These are phyloP conservation scores for Gymnoscopelus braueri DNA, from an alignment of 2,797 vertebrate species.

Conservation along the genomic window DNA sequence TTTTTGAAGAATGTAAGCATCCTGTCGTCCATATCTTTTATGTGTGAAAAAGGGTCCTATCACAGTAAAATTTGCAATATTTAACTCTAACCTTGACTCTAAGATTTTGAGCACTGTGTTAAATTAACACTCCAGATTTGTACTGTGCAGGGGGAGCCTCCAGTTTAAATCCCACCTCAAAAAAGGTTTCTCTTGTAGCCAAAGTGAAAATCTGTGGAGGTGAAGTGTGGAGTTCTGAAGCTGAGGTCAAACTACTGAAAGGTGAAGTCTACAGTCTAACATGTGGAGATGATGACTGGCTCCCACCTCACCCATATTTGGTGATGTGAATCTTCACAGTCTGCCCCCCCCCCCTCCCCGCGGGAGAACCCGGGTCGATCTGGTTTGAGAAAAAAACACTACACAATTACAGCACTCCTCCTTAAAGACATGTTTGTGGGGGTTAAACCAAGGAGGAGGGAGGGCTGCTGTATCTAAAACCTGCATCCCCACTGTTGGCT, in stretches of 20 bases:
- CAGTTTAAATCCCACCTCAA: neutral
- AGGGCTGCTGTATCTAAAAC: slow-evolving; percentile 22
- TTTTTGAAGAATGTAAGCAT: too few relatives aligned
- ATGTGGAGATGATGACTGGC: slow-evolving; percentile 38
- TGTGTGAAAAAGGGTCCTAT: too few relatives aligned
- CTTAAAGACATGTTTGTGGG: slow-evolving; percentile 69
- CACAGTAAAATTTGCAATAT: too few relatives aligned
- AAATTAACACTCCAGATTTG: too few relatives aligned
- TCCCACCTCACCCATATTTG: slow-evolving; percentile 65
- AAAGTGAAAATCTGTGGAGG: slow-evolving; percentile 81
- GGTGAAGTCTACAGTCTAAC: slow-evolving; percentile 72
- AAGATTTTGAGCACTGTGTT: too few relatives aligned
- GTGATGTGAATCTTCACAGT: slow-evolving; percentile 72
- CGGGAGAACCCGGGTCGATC: slow-evolving; percentile 55
- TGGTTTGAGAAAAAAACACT: slow-evolving; percentile 52
- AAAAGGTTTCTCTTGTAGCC: slow-evolving; percentile 43
- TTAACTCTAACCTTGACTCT: too few relatives aligned
- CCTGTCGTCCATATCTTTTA: too few relatives aligned
- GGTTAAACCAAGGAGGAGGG: slow-evolving; percentile 32
- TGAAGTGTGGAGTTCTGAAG: slow-evolving; percentile 76
- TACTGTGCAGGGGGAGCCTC: neutral
- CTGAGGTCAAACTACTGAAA: slow-evolving; percentile 76
- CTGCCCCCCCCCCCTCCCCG: slow-evolving; percentile 44
- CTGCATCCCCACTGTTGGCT: slow-evolving; percentile 74
- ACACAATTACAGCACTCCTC: slow-evolving; percentile 76